phyloP scores from a whole-genome alignment of 2,797 vertebrate genomes.

The Muscicapa striata region DNA sequence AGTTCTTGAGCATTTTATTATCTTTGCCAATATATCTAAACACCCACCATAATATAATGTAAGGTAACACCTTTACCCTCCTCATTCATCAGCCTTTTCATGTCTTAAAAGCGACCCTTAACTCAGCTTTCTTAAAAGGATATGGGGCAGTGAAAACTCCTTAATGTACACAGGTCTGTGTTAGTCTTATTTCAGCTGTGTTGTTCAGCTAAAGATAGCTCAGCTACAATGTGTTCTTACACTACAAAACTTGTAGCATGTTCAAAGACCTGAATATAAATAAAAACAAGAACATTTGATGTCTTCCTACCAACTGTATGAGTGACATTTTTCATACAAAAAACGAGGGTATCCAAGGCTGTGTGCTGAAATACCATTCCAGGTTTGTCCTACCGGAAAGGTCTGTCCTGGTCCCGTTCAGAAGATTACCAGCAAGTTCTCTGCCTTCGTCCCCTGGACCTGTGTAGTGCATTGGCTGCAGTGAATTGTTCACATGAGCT shows the following conservation, averaged over 20 bases:
- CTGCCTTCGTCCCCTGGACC: constrained; percentile 86
- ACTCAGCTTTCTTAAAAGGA: background rate
- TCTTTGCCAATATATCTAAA: background rate
- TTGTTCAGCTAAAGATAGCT: background rate
- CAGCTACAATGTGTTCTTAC: background rate
- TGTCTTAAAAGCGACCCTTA: background rate
- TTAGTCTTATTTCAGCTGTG: background rate
- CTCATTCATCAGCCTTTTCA: background rate
- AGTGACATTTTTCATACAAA: background rate
- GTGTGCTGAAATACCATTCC: constrained; percentile 8
- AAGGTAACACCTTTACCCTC: background rate
- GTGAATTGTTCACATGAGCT: constrained; percentile 63
- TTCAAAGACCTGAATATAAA: background rate
- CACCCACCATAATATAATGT: fast-evolving
- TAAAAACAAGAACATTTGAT: background rate
- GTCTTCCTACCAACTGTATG: background rate
- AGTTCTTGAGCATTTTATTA: background rate
- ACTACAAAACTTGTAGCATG: background rate
- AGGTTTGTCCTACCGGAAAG: constrained; percentile 96
- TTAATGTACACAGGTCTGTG: background rate
- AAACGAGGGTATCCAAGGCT: background rate
- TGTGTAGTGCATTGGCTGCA: constrained; percentile 78
- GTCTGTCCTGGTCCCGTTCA: constrained; percentile 86
- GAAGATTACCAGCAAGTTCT: constrained; percentile 80
- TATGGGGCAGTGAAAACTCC: background rate